These are phyloP conservation scores for Dryobates pubescens DNA, from an alignment of 2,797 vertebrate species.

Conservation along the genomic window DNA sequence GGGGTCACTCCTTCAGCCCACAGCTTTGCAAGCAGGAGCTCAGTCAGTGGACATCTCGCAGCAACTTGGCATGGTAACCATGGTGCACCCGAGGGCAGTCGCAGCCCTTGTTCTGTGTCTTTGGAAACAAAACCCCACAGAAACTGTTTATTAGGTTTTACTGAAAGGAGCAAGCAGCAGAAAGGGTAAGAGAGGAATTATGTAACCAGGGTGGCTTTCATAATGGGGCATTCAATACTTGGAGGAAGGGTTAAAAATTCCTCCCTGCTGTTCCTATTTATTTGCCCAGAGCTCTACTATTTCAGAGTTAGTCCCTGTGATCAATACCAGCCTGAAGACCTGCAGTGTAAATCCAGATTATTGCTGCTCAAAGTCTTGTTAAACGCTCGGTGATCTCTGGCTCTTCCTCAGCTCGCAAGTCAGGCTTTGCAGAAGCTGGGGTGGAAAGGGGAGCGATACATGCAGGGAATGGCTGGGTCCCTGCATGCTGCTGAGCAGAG, in stretches of 20 bases:
- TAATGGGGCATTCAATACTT: background rate
- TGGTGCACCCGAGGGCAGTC: background rate
- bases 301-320: conserved; percentile 9
- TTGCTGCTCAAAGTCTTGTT: background rate
- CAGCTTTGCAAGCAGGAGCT: rapidly evolving
- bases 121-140: conserved; percentile 11
- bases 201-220: background rate
- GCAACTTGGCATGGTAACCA: background rate
- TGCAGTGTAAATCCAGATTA: conserved; percentile 13
- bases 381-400: background rate
- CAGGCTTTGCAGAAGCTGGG: background rate
- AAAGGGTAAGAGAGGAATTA: conserved; percentile 23
- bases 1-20: background rate
- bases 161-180: conserved; percentile 4
- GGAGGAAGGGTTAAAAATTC: background rate
- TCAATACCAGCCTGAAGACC: conserved; percentile 33
- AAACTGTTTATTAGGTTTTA: conserved; percentile 25
- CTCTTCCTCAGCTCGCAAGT: background rate
- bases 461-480: background rate
- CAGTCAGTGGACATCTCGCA: background rate
- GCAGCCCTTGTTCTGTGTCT: background rate
- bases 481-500: background rate
- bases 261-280: conserved; percentile 9
- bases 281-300: background rate
- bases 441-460: background rate